Conservation (phyloP, 2,888 invertebrate genomes). For the Entomobrya multifasciata region DNA sequence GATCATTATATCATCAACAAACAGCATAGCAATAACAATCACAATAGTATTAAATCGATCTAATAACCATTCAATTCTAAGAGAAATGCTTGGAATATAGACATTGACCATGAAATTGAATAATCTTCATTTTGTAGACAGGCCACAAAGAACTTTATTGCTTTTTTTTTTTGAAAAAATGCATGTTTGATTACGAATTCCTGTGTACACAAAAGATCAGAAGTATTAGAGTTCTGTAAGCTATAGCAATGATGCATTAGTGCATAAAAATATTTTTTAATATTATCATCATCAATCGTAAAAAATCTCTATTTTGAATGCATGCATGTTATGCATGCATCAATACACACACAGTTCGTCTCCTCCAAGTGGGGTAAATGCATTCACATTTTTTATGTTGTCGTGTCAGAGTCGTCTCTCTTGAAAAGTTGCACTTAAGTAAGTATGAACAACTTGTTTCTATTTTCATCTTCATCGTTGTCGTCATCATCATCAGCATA, state of each 20-base stretch:
- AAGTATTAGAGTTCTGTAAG: not conserved
- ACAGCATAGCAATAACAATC: not conserved
- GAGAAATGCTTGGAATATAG: not conserved
- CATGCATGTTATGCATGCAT: not conserved
- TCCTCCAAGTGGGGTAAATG: conserved; percentile 39
- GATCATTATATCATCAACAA: conserved; percentile 47
- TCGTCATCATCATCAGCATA: conserved; percentile 1
- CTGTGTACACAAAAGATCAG: not conserved
- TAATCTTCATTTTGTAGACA: not conserved
- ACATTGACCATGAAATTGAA: not conserved
- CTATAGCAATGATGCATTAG: conserved; percentile 15
- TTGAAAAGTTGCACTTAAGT: not conserved
- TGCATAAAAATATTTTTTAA: conserved; percentile 24
- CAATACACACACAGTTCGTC: not conserved
- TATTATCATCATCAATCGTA: not conserved
- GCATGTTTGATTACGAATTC: no score
- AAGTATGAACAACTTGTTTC: conserved; percentile 38
- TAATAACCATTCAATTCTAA: no score
- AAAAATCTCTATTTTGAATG: not conserved
- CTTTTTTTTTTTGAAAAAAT: no score
- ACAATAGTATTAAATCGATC: no score
- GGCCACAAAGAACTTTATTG: no score
- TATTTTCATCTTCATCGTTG: conserved; percentile 12
- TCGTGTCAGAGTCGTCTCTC: not conserved
- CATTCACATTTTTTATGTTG: conserved; percentile 40